Percentiles rank a stretch among this genome's conserved stretches.
These are phyloP conservation scores for Microcaecilia unicolor DNA, from an alignment of 2,797 vertebrate genomes.

Conservation along the genomic window DNA sequence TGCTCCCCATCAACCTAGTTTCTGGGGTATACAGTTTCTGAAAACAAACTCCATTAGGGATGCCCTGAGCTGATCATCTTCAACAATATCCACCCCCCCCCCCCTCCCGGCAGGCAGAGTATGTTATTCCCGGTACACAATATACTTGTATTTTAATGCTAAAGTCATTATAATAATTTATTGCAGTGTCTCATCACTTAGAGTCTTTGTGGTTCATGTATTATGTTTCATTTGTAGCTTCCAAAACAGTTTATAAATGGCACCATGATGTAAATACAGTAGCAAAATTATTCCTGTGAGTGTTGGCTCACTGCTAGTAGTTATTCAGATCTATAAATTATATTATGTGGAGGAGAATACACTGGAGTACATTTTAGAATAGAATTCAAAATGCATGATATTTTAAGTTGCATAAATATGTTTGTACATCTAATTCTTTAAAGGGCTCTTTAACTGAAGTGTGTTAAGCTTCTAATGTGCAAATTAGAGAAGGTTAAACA, in stretches of 20 bases:
- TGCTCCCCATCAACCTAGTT: no score
- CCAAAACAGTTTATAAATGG: slow-evolving; percentile 17
- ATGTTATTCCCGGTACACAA: no score
- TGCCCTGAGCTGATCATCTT: no score
- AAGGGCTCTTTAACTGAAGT: no score
- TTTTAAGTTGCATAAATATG: no score
- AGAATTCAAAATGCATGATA: background rate
- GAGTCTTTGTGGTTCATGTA: slow-evolving; percentile 25
- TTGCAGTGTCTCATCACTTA: slow-evolving; percentile 6
- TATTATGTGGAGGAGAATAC: slow-evolving; percentile 8
- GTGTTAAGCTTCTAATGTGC: no score
- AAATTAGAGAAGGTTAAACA: no score
- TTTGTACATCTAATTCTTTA: no score
- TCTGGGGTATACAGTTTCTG: no score
- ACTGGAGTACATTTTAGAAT: background rate
- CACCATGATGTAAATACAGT: slow-evolving; percentile 22
- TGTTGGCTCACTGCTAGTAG: slow-evolving; percentile 11
- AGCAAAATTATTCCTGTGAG: slow-evolving; percentile 12
- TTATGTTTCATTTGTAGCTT: slow-evolving; percentile 27
- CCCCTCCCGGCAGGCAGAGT: no score
- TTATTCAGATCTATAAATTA: slow-evolving; percentile 11
- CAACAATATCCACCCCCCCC: no score
- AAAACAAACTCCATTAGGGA: no score
- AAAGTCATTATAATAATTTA: slow-evolving; percentile 8
- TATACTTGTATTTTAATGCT: slow-evolving; percentile 2